Percentiles rank a stretch among this genome's conserved stretches.
Evolutionary conservation across 1,140 invertebrate genomes (phyloP).

Genomic region (Conus ventricosus): DNA sequence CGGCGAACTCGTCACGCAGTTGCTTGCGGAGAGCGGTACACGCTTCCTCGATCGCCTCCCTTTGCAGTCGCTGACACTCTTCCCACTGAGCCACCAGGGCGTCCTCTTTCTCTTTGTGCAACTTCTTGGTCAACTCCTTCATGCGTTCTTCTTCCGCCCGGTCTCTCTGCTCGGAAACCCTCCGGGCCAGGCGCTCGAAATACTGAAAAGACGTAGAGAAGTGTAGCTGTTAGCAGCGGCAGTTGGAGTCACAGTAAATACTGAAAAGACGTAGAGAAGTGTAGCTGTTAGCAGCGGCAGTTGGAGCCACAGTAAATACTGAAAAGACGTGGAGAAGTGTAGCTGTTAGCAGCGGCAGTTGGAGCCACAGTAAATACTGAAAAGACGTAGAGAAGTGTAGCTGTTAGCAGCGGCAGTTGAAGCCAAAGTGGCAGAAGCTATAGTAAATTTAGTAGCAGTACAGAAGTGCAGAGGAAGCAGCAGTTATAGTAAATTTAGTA

Average conservation of each 20-base stretch:
- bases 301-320: constrained; percentile 60
- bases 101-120: constrained; percentile 67
- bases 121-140: constrained; percentile 64
- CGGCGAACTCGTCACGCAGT: constrained; percentile 58
- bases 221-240: background rate
- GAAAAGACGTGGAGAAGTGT: background rate
- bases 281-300: background rate
- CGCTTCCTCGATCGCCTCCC: constrained; percentile 61
- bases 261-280: constrained; percentile 39
- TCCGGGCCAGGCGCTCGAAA: constrained; percentile 64
- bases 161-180: constrained; percentile 67
- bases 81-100: constrained; percentile 65
- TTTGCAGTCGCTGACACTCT: constrained; percentile 61
- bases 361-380: constrained; percentile 59
- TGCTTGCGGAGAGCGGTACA: constrained; percentile 55
- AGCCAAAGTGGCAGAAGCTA: background rate
- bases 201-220: constrained; percentile 51
- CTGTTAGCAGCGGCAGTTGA: background rate
- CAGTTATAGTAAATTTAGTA: too few species aligned
- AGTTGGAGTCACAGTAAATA: constrained; percentile 53
- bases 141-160: constrained; percentile 68
- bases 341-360: background rate
- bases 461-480: too few species aligned
- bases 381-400: constrained; percentile 1
- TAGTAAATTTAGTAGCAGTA: too few species aligned